These are phyloP conservation scores for Centrocercus urophasianus DNA, from an alignment of 2,113 vertebrate species.

Conservation along the genomic window DNA sequence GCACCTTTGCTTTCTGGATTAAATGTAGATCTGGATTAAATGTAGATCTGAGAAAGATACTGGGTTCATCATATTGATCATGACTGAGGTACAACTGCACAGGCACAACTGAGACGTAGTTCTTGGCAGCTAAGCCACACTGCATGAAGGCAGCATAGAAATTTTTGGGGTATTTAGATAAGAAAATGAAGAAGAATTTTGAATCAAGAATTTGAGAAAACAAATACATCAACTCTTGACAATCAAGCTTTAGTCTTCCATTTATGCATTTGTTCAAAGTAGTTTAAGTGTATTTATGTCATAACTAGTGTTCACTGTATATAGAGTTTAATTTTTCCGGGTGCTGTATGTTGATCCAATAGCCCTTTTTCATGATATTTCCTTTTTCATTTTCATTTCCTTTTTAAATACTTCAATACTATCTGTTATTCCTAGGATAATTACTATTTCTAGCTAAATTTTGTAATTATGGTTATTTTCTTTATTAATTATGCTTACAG, in stretches of 20 bases:
- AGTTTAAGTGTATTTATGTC: neutral
- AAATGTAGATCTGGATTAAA: neutral
- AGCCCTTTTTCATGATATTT: neutral
- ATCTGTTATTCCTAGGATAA: neutral
- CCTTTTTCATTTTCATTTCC: too few relatives aligned
- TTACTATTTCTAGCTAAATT: neutral
- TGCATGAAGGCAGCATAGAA: neutral
- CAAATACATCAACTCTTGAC: neutral
- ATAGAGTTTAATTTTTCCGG: neutral
- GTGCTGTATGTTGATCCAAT: neutral
- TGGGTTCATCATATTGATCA: neutral
- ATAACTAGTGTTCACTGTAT: neutral
- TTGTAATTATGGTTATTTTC: neutral
- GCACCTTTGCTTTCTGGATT: neutral
- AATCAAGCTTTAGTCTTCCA: neutral
- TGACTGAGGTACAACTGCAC: neutral
- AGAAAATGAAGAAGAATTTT: neutral
- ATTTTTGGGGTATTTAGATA: neutral
- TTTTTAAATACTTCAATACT: neutral
- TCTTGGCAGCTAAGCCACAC: neutral
- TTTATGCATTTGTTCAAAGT: neutral
- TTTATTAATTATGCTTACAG: neutral
- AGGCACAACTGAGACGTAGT: neutral
- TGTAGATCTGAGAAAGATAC: neutral
- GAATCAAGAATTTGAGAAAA: neutral